Percentiles rank a stretch among this genome's conserved stretches.
Evolutionary conservation across 2,888 invertebrate species (phyloP).

Genomic region (Arrhopalites spinosus): DNA sequence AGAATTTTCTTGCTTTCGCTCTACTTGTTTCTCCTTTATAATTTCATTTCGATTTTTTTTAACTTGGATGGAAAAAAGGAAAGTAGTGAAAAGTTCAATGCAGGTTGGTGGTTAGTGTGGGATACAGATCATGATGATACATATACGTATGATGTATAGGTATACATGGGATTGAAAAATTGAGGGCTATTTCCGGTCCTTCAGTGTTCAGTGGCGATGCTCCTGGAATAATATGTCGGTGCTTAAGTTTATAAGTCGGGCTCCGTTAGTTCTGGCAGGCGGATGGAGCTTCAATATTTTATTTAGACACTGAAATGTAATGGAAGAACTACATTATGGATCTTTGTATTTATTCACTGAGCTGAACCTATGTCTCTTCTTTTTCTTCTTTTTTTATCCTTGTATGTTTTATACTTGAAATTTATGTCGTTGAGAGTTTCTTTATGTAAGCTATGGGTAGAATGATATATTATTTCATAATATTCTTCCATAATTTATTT

Average conservation of each 20-base stretch:
- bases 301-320: slow-evolving; percentile 5
- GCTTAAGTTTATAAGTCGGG: no score
- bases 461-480: no score
- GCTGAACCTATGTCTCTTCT: not conserved
- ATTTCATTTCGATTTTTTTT: no score
- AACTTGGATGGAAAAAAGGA: no score
- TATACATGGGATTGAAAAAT: no score
- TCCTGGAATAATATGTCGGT: not conserved
- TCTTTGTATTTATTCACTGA: not conserved
- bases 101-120: not conserved
- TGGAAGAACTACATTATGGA: not conserved
- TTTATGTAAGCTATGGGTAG: no score
- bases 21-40: no score
- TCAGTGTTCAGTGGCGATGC: not conserved
- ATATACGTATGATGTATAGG: no score
- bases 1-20: no score
- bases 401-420: not conserved
- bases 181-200: slow-evolving; percentile 21
- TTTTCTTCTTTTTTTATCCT: not conserved
- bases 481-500: no score
- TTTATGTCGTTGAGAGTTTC: not conserved
- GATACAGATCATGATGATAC: no score
- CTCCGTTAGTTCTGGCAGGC: slow-evolving; percentile 7
- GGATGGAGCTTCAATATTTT: slow-evolving; percentile 7
- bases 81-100: no score